Conservation (phyloP, 2,113 vertebrate genomes). For the Daubentonia madagascariensis region DNA sequence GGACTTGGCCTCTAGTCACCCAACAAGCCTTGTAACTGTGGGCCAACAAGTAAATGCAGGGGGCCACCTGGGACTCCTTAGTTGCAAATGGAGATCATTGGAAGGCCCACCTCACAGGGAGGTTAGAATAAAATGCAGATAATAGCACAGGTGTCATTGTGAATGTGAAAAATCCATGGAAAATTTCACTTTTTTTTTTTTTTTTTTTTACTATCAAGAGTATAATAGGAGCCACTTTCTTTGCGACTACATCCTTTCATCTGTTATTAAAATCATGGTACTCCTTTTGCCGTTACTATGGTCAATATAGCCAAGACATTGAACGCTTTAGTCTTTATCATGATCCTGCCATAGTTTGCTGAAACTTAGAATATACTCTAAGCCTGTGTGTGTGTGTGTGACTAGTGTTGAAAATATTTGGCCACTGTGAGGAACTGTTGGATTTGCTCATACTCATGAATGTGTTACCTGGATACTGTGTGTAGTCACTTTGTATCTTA, state of each 20-base stretch:
- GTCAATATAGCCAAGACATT: neutral
- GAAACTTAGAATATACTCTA: neutral
- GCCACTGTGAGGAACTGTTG: neutral
- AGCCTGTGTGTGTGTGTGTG: neutral
- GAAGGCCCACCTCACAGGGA: neutral
- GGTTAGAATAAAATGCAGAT: neutral
- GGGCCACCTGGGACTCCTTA: fast-evolving
- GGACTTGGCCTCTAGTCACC: neutral
- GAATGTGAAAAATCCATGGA: neutral
- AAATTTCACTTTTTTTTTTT: neutral
- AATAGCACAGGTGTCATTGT: neutral
- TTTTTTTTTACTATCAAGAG: neutral
- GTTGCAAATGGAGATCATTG: neutral
- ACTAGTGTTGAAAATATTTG: neutral
- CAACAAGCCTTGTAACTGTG: neutral
- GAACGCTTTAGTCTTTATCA: neutral
- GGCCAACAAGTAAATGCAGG: fast-evolving
- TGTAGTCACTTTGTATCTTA: neutral
- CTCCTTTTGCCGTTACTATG: neutral
- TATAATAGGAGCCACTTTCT: neutral
- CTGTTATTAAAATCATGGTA: neutral
- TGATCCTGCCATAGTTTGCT: neutral
- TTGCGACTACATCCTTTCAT: neutral
- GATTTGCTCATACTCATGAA: neutral
- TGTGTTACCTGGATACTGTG: neutral